Conservation (phyloP, 2,888 invertebrate genomes). For the Calameuta idolon region DNA sequence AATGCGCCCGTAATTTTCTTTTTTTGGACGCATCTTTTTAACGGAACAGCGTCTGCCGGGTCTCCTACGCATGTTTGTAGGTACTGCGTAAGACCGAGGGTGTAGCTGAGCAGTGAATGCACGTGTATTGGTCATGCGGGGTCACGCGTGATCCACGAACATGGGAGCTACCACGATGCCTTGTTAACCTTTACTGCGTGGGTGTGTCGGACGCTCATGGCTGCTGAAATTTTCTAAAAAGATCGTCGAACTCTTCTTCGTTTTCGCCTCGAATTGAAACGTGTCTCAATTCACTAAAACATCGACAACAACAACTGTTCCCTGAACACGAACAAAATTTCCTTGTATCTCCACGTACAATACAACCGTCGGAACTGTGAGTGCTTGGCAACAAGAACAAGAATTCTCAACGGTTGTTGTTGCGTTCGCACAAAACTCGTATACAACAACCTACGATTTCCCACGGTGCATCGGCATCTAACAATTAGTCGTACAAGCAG, state of each 20-base stretch:
- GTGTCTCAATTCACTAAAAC: not conserved
- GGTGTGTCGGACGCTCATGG: not conserved
- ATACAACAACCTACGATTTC: not conserved
- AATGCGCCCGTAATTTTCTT: too few species aligned
- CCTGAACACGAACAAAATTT: not conserved
- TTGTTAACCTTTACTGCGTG: conserved; percentile 8
- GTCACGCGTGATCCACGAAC: conserved; percentile 1
- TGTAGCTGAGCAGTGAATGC: conserved; percentile 2
- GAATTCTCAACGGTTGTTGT: too few species aligned
- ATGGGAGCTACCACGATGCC: not conserved
- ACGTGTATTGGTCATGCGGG: conserved; percentile 1
- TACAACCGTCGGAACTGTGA: too few species aligned
- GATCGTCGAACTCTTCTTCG: not conserved
- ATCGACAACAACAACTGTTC: not conserved
- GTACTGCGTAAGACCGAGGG: conserved; percentile 18
- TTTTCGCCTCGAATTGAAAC: not conserved
- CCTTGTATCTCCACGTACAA: not conserved
- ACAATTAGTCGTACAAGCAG: not conserved
- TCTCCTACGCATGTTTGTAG: conserved; percentile 15
- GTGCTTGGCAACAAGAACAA: too few species aligned
- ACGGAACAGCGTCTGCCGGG: too few species aligned
- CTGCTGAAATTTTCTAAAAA: too few species aligned
- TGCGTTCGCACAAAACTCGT: too few species aligned
- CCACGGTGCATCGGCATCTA: not conserved
- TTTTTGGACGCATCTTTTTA: too few species aligned